These are phyloP conservation scores for Phyllotreta cruciferae DNA, from an alignment of 2,888 invertebrate species.

Conservation along the genomic window DNA sequence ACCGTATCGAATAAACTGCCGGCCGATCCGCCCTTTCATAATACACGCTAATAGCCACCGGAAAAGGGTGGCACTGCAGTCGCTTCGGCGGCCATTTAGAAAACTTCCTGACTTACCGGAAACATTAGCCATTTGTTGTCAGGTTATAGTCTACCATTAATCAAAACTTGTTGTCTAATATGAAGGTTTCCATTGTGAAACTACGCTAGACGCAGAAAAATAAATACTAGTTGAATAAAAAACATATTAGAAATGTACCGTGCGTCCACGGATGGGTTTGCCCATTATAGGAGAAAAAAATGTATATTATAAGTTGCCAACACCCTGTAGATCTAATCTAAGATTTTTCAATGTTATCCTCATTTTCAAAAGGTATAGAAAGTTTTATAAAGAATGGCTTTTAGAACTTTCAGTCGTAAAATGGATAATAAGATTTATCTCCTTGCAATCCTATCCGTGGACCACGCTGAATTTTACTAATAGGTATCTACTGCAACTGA, in stretches of 20 bases:
- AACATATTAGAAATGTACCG: not conserved
- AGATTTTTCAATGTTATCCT: too few species aligned
- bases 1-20: constrained; percentile 53
- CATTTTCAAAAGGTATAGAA: too few species aligned
- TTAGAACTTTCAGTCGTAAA: too few species aligned
- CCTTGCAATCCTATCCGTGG: too few species aligned
- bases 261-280: too few species aligned
- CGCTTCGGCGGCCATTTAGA: constrained; percentile 57
- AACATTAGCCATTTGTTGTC: constrained; percentile 60
- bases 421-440: too few species aligned
- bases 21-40: constrained; percentile 58
- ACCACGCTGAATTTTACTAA: too few species aligned
- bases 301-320: too few species aligned
- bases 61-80: constrained; percentile 57
- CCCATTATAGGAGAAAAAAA: too few species aligned
- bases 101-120: constrained; percentile 60
- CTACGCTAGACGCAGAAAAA: constrained; percentile 30
- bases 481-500: too few species aligned
- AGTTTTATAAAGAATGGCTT: too few species aligned
- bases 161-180: constrained; percentile 57
- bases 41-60: constrained; percentile 58
- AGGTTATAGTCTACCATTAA: constrained; percentile 58
- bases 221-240: constrained; percentile 7
- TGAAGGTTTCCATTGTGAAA: constrained; percentile 51
- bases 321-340: too few species aligned